phyloP scores from a whole-genome alignment of 35 echinoderm and acorn worm species.

The Anneissia japonica region DNA sequence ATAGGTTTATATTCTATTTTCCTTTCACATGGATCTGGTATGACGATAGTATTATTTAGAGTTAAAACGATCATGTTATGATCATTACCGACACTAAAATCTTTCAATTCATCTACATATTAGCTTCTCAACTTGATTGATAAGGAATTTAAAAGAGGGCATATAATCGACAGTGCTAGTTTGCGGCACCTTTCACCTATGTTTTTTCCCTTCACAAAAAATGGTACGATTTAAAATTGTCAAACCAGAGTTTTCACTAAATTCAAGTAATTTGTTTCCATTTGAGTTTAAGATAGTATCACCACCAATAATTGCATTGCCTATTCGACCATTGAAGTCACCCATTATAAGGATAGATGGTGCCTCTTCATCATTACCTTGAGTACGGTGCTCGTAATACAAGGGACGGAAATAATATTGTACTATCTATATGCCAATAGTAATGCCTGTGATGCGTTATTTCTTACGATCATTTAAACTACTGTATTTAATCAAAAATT shows the following conservation, averaged over 20 bases:
- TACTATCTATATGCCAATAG: no score
- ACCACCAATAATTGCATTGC: background rate
- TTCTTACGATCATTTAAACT: no score
- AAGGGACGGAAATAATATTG: no score
- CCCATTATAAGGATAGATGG: background rate
- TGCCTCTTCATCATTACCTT: background rate
- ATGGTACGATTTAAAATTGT: background rate
- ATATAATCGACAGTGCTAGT: background rate
- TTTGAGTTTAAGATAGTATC: background rate
- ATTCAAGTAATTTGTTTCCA: background rate
- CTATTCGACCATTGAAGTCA: conserved; percentile 9
- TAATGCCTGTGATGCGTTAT: no score
- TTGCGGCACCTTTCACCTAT: background rate
- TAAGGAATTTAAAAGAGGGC: background rate
- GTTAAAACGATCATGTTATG: background rate
- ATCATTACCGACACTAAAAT: background rate
- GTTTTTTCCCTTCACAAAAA: background rate
- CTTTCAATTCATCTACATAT: background rate
- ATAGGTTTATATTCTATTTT: background rate
- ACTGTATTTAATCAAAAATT: no score
- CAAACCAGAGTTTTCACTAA: conserved; percentile 3
- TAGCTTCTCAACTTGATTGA: background rate
- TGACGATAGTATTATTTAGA: background rate
- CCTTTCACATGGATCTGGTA: background rate
- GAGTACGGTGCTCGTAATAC: no score